These are phyloP conservation scores for Poecilia gillii DNA, from an alignment of 2,797 vertebrate genomes.

Conservation along the genomic window DNA sequence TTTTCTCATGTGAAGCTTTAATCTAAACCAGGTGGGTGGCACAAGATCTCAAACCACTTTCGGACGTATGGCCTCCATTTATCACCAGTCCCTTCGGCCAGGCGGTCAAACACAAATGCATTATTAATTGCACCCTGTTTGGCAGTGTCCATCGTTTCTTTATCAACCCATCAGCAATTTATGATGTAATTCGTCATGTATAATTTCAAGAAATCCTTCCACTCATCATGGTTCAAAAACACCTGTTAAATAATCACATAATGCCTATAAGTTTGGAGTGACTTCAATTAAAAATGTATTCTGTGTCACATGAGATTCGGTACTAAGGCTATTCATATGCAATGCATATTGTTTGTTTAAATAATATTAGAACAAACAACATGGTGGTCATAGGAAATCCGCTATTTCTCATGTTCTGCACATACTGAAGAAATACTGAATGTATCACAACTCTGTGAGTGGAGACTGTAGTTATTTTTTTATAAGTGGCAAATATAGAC, in stretches of 20 bases:
- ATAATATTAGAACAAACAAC: background rate
- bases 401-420: background rate
- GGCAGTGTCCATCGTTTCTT: conserved; percentile 73
- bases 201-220: conserved; percentile 54
- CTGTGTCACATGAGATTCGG: conserved; percentile 11
- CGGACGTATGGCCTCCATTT: conserved; percentile 76
- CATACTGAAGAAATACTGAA: background rate
- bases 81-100: conserved; percentile 76
- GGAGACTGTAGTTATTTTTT: background rate
- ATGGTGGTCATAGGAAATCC: background rate
- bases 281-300: conserved; percentile 10
- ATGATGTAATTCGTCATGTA: conserved; percentile 70
- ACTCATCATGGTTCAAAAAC: conserved; percentile 40
- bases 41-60: conserved; percentile 70
- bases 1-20: conserved; percentile 33
- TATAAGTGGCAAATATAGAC: background rate
- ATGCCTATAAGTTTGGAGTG: conserved; percentile 10
- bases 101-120: conserved; percentile 80
- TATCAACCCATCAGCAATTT: conserved; percentile 72
- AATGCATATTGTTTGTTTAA: background rate
- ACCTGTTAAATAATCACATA: conserved; percentile 6
- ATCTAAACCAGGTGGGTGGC: conserved; percentile 63
- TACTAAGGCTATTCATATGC: background rate
- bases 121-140: conserved; percentile 83
- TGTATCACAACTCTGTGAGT: background rate